A percentile compares a stretch with the other conserved stretches of the same genome.
These are phyloP conservation scores for Odontamblyopus lacepedii DNA, from an alignment of 2,797 vertebrate species.

Conservation along the genomic window DNA sequence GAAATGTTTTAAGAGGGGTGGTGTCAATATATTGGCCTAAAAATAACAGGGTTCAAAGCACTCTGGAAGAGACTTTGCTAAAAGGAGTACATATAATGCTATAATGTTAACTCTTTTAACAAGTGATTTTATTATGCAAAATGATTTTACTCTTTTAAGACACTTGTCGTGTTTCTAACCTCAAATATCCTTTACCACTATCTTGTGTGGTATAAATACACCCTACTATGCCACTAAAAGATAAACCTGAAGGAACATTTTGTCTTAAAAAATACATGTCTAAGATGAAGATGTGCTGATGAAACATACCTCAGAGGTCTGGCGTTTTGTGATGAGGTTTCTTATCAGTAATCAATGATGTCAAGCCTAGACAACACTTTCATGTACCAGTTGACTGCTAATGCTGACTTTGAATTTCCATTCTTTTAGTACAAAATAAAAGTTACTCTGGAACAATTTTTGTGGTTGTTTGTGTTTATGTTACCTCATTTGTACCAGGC, in stretches of 20 bases:
- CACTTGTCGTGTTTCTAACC: slow-evolving; percentile 39
- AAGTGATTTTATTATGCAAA: slow-evolving; percentile 72
- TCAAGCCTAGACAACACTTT: slow-evolving; percentile 61
- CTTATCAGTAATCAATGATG: slow-evolving; percentile 77
- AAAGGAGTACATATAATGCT: slow-evolving; percentile 37
- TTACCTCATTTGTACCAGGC: background rate
- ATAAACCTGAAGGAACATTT: slow-evolving; percentile 16
- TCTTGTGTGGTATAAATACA: slow-evolving; percentile 34
- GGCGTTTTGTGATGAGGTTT: slow-evolving; percentile 57
- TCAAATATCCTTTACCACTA: slow-evolving; percentile 35
- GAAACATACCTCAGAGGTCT: slow-evolving; percentile 63
- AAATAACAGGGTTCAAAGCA: slow-evolving; percentile 49
- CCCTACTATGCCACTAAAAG: slow-evolving; percentile 2
- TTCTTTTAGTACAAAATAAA: slow-evolving; percentile 54
- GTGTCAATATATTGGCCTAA: slow-evolving; percentile 50
- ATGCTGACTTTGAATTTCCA: slow-evolving; percentile 46
- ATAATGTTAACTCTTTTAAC: slow-evolving; percentile 26
- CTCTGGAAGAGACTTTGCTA: slow-evolving; percentile 18
- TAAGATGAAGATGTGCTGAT: slow-evolving; percentile 25
- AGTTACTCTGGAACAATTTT: slow-evolving; percentile 39
- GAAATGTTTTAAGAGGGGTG: slow-evolving; percentile 37
- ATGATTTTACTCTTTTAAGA: slow-evolving; percentile 9
- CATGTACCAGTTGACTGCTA: slow-evolving; percentile 49
- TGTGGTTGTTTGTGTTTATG: slow-evolving; percentile 33
- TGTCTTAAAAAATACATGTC: slow-evolving; percentile 24